Evolutionary conservation across 2,888 invertebrate genomes (phyloP), one percentile per base, ranked within the genome.

Genomic region (Eupithecia insigniata): DNA sequence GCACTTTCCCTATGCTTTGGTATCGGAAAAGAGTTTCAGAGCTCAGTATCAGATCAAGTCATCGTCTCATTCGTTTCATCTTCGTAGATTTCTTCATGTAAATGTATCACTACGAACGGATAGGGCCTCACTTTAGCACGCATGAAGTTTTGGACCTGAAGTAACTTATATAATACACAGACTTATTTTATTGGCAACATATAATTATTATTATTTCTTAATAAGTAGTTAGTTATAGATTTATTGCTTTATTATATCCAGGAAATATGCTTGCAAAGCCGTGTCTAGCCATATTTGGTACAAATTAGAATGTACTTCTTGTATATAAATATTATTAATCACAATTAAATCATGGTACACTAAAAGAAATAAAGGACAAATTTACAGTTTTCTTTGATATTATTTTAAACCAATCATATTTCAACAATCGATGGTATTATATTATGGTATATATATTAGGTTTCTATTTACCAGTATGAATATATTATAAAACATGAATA

Each of bases 1-100:
- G 55, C 67, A 61, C 58, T 61, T 69, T 62, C 69, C 60, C 55
- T 26, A 30, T 51, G 69, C 69, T 67, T n/a, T n/a, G n/a, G n/a
- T n/a, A n/a, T n/a, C n/a, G n/a, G n/a, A 69, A 69, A 51, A 62
- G 26, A 64, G 55, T 55, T 60, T n/a, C 10, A 66, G n/a, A n/a
- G 26, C 46, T 60, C 10, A 55, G 22, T 51, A 26, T 51, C 26
- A 55, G 55, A 22, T 55, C 14, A 26, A 55, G 12, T 26, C 0
- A 26, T 12, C 22, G 28, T 16, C 26, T 5, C 16, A 58, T 58
- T 58, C 5, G 30, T 28, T 60, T 12, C 30, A 30, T 60, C 14
- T 12, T 14, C 22, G 12, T 3, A 22, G 8, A 51, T n/a, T n/a
- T 46, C n/a, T 51, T 22, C 10, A 51, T n/a, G 2, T 6, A 51